Evolutionary conservation across 2,113 vertebrate genomes (phyloP), one percentile per base, ranked within the genome.

Genomic region (Atractosteus spatula): DNA sequence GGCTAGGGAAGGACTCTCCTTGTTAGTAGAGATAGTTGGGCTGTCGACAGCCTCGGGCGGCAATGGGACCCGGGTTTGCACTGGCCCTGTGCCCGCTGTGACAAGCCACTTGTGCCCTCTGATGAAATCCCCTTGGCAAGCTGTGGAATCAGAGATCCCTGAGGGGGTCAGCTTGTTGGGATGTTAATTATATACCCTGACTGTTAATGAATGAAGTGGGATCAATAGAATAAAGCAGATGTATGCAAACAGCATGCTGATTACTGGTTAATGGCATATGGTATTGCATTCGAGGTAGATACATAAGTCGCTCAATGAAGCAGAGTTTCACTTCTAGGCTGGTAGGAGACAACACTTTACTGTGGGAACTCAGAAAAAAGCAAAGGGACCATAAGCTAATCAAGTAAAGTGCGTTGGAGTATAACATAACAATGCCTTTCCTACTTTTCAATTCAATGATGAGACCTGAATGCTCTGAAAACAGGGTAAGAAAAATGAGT

Each of bases 191-290:
- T 87, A 90, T 86, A 83, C 85, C 82, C 86, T 89, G 89, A 88
- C 89, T 91, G 83, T 87, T 91, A 91, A 92, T 87, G 86, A 92
- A 92, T 89, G 88, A 88, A 82, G 79, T 79, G 88, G 87, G 91
- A 93, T 91, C 90, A 90, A 93, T 92, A 92, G 87, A 89, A 90
- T 88, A 86, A 87, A 87, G 86, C 84, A 89, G 85, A 92, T 92
- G 88, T 89, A 93, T 93, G 90, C 89, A 92, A 92, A 92, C 91
- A 89, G 85, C 83, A 88, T 92, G 89, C 86, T 88, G 89, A 92
- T 92, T 92, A 88, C 81, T 73, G 80, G 79, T 83, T 90, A 91
- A 92, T 90, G 86, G 88, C 76, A 82, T 84, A 86, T 83, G 81
- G 83, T 83, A 80, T 86, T 83, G 81, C 81, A 79, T 80, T 77